Conservation (phyloP, 2,797 vertebrate genomes). For the Pitangus sulphuratus region DNA sequence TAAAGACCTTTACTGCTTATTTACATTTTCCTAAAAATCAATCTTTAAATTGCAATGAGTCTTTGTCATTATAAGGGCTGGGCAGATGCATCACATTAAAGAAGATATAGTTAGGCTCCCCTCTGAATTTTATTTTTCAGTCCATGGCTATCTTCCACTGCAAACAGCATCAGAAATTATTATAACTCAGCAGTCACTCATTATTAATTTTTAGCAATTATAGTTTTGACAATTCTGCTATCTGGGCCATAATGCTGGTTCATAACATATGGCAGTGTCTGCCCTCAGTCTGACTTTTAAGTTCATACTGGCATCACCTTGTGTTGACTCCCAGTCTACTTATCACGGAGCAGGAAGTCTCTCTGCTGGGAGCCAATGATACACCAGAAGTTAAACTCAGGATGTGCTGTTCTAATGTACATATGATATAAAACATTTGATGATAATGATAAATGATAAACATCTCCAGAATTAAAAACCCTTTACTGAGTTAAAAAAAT, state of each 20-base stretch:
- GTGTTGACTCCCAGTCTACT: not conserved
- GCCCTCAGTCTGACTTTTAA: not conserved
- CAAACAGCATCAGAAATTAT: not conserved
- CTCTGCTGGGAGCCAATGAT: not conserved
- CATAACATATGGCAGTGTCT: not conserved
- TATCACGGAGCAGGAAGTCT: not conserved
- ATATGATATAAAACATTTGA: not conserved
- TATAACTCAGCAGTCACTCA: not conserved
- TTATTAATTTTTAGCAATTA: not conserved
- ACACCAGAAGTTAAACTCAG: not conserved
- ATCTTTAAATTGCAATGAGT: not conserved
- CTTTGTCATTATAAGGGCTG: not conserved
- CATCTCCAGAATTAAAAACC: not conserved
- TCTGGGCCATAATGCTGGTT: not conserved
- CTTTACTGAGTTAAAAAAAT: not conserved
- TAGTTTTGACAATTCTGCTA: not conserved
- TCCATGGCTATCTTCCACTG: not conserved
- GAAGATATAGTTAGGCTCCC: not conserved
- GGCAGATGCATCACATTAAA: not conserved
- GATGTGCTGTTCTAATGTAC: not conserved
- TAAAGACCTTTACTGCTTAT: constrained; percentile 15
- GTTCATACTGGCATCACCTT: not conserved
- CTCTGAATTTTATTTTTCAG: not conserved
- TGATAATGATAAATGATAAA: not conserved
- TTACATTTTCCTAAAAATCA: constrained; percentile 35